phyloP scores from a whole-genome alignment of 2,888 invertebrate species.

The Itoplectis maculator region DNA sequence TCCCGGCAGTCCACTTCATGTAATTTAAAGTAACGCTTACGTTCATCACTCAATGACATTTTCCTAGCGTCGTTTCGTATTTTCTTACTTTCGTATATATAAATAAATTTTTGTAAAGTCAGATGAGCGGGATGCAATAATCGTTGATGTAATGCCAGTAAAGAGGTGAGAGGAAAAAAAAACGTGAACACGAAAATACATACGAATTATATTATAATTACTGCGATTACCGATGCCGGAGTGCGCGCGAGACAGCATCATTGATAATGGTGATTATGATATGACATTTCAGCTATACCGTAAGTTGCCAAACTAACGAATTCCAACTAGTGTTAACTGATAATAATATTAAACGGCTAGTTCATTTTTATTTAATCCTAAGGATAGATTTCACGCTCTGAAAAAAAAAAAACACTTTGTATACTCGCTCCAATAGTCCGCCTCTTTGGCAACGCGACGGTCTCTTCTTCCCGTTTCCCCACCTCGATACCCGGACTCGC shows the following conservation, averaged over 20 bases:
- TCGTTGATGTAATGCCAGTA: conserved; percentile 80
- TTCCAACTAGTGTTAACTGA: conserved; percentile 78
- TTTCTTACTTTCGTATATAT: conserved; percentile 84
- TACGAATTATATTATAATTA: conserved; percentile 78
- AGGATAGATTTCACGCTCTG: conserved; percentile 68
- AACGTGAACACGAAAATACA: conserved; percentile 70
- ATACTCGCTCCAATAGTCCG: conserved; percentile 49
- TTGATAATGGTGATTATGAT: conserved; percentile 52
- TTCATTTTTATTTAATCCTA: conserved; percentile 72
- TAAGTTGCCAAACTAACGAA: conserved; percentile 82
- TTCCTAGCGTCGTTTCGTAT: conserved; percentile 83
- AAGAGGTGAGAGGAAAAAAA: conserved; percentile 54
- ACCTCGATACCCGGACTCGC: conserved; percentile 36
- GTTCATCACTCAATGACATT: conserved; percentile 81
- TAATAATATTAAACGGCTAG: conserved; percentile 67
- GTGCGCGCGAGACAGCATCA: conserved; percentile 35
- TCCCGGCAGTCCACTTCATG: conserved; percentile 68
- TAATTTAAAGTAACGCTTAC: conserved; percentile 81
- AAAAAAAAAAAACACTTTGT: conserved; percentile 27
- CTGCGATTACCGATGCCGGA: conserved; percentile 42
- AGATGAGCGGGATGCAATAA: conserved; percentile 76
- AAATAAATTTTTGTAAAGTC: conserved; percentile 81
- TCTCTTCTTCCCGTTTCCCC: conserved; percentile 36
- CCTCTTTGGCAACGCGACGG: conserved; percentile 34
- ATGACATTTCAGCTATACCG: conserved; percentile 80